These are phyloP conservation scores for Lamellibrachia satsuma DNA, from an alignment of 2,888 invertebrate genomes.

Conservation along the genomic window DNA sequence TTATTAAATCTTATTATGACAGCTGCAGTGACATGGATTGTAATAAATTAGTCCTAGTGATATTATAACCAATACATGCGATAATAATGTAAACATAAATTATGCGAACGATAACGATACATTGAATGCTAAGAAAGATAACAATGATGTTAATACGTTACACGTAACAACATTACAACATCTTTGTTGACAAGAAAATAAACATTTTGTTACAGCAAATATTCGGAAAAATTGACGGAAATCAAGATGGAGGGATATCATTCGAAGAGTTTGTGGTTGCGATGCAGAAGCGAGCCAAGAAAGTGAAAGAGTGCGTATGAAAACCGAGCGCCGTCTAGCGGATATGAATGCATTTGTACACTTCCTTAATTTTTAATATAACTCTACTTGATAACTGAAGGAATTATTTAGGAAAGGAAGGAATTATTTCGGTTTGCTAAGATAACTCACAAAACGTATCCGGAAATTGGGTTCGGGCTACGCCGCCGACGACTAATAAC, in stretches of 20 bases:
- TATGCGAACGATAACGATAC: neutral
- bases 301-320: conserved; percentile 28
- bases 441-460: neutral
- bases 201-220: conserved; percentile 38
- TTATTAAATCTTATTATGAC: too few species aligned
- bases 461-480: neutral
- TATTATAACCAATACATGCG: too few species aligned
- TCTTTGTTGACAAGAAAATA: neutral
- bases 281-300: conserved; percentile 35
- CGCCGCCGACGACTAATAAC: neutral
- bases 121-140: neutral
- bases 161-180: neutral
- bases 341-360: neutral
- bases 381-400: neutral
- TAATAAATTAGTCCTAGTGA: too few species aligned
- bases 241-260: conserved; percentile 37
- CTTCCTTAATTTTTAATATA: neutral
- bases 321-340: neutral
- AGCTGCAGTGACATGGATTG: too few species aligned
- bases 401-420: too few species aligned
- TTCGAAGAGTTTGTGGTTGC: conserved; percentile 43
- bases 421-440: neutral
- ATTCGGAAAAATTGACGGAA: conserved; percentile 37
- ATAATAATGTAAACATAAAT: neutral
- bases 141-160: neutral